phyloP scores from a whole-genome alignment of 2,797 vertebrate species.

The Bovichtus variegatus region DNA sequence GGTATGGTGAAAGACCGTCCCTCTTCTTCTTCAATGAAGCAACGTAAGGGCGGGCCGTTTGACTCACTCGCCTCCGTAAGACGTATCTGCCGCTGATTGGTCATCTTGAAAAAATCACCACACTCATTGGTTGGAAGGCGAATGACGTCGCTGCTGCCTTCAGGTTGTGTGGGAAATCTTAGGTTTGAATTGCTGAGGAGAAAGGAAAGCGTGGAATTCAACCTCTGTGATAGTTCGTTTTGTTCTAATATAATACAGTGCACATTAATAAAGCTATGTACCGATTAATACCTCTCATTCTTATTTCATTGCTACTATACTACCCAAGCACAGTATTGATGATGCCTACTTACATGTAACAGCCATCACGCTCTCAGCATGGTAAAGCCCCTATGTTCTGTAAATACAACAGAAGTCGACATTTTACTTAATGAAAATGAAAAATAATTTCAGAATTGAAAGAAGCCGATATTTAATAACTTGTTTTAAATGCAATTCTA shows the following conservation, averaged over 20 bases:
- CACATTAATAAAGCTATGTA: not conserved
- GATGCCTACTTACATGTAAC: not conserved
- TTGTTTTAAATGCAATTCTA: not conserved
- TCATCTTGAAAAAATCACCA: constrained; percentile 40
- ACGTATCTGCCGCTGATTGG: constrained; percentile 71
- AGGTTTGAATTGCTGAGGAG: not conserved
- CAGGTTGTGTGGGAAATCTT: constrained; percentile 21
- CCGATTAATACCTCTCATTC: accelerated
- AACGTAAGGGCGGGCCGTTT: constrained; percentile 61
- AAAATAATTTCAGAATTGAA: not conserved
- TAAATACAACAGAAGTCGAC: not conserved
- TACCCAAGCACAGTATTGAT: not conserved
- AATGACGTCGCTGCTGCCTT: constrained; percentile 42
- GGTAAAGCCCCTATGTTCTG: not conserved
- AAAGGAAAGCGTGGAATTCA: constrained; percentile 11
- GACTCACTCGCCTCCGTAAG: constrained; percentile 30
- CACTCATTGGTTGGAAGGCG: constrained; percentile 24
- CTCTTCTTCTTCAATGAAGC: constrained; percentile 81
- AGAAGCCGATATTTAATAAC: not conserved
- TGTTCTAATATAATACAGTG: not conserved
- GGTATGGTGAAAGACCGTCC: constrained; percentile 39
- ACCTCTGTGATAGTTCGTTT: not conserved
- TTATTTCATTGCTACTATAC: not conserved
- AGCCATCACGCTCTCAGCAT: accelerated
- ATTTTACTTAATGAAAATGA: not conserved